Evolutionary conservation across 1,140 invertebrate genomes (phyloP).

Genomic region (Argopecten irradians): DNA sequence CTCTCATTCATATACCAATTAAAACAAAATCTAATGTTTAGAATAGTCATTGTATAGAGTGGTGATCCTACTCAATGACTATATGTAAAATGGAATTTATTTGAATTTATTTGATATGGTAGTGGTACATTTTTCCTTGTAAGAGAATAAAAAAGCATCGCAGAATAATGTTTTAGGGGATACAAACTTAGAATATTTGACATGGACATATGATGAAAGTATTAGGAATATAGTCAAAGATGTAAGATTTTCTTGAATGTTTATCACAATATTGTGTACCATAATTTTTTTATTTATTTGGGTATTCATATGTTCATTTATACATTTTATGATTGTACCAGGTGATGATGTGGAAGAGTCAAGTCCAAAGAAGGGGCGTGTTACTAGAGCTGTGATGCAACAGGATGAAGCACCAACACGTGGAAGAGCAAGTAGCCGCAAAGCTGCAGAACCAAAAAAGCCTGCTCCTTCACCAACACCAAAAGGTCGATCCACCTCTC

Average conservation of each 20-base stretch:
- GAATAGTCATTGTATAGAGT: too few species aligned
- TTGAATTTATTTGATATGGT: too few species aligned
- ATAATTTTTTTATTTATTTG: not conserved
- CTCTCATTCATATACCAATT: not conserved
- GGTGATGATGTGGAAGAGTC: constrained; percentile 36
- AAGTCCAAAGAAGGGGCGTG: constrained; percentile 36
- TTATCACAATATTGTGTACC: not conserved
- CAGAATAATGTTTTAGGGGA: not conserved
- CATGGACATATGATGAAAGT: not conserved
- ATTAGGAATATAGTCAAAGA: not conserved
- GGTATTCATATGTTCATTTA: not conserved
- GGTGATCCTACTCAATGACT: too few species aligned
- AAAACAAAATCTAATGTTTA: not conserved
- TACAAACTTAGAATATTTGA: not conserved
- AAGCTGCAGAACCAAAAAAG: constrained; percentile 31
- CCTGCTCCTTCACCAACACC: not conserved
- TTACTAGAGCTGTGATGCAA: constrained; percentile 50
- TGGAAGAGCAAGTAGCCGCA: constrained; percentile 33
- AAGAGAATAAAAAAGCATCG: too few species aligned
- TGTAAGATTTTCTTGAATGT: not conserved
- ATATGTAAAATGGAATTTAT: too few species aligned
- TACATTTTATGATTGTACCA: not conserved
- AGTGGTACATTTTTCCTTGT: too few species aligned
- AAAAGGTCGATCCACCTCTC: constrained; percentile 28
- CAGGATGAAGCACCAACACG: constrained; percentile 39